A percentile compares a stretch with the other conserved stretches of the same genome.
phyloP scores from a whole-genome alignment of 2,113 vertebrate genomes.

The Ia io region DNA sequence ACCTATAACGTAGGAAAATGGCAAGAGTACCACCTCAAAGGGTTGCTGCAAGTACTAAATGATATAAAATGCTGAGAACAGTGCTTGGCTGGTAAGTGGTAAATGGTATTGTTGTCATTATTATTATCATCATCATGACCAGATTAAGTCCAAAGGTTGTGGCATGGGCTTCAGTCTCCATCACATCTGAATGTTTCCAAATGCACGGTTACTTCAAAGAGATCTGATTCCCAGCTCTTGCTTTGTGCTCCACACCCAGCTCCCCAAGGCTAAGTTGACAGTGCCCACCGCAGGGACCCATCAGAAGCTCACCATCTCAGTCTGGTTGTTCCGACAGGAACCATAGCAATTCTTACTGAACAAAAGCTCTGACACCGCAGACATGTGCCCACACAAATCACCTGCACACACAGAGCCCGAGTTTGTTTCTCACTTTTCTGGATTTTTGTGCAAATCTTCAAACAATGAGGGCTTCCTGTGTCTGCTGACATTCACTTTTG shows the following conservation, averaged over 20 bases:
- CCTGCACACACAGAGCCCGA: accelerated
- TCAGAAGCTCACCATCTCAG: not conserved
- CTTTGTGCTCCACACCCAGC: too few relatives aligned
- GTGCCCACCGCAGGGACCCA: not conserved
- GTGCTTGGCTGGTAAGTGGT: not conserved
- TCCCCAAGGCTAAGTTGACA: not conserved
- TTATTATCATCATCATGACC: not conserved
- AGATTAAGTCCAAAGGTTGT: not conserved
- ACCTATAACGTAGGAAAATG: not conserved
- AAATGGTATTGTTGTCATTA: not conserved
- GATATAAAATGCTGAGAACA: not conserved
- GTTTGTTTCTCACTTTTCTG: not conserved
- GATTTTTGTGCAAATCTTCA: not conserved
- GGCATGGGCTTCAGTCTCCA: not conserved
- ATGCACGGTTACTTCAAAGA: not conserved
- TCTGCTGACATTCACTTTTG: not conserved
- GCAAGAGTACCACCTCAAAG: not conserved
- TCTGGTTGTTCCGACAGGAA: not conserved
- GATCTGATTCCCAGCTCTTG: not conserved
- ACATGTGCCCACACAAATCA: not conserved
- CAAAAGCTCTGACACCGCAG: not conserved
- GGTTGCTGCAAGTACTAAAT: not conserved
- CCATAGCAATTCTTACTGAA: not conserved
- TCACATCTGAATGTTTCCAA: not conserved
- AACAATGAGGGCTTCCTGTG: not conserved